Base-by-base conservation (phyloP, 2,888 invertebrate species). In the Lycaena phlaeas region DNA sequence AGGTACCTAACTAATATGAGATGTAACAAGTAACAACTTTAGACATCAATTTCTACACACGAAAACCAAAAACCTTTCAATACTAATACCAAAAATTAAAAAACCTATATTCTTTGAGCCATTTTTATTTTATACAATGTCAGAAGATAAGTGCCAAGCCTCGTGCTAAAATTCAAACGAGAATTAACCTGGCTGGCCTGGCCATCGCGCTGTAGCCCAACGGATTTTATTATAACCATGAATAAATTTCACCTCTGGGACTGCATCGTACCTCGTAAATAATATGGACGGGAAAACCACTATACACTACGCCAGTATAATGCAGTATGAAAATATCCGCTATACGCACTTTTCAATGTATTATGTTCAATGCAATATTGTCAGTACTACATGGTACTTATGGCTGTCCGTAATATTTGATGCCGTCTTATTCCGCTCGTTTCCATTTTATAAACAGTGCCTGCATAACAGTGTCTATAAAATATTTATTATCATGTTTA, bases 151-250 rank as follows among this genome's bases (percentile, higher is more conserved):
- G 44, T 52, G 51, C 54, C 50, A 51, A 53, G 45, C 50, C 49
- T 43, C 46, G 52, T 50, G 59, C 57, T n/a, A 59, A 66, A 65
- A 66, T 71, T 67, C 64, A 68, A 68, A 74, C 70, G 68, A 68
- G 61, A 70, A 70, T 73, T 66, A 73, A 71, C 63, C 61, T 62
- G 54, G 54, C 45, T 51, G 52, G 50, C 53, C 48, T 41, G 47
- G 48, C 44, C 42, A 51, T 51, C 55, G 64, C 65, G 62, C 54
- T 52, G 61, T 61, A 60, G 56, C 53, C 56, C 66, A 70, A 68
- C 70, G 71, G 75, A 79, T 78, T 81, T 79, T 76, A 79, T 81
- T 74, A 78, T 73, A 53, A 57, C 61, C 68, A 79, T 81, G 81
- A 81, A 79, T 79, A 78, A 76, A 79, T 79, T 77, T 68, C 59